Conservation (phyloP, 1,140 invertebrate species). For the Platyscapa corneri region DNA sequence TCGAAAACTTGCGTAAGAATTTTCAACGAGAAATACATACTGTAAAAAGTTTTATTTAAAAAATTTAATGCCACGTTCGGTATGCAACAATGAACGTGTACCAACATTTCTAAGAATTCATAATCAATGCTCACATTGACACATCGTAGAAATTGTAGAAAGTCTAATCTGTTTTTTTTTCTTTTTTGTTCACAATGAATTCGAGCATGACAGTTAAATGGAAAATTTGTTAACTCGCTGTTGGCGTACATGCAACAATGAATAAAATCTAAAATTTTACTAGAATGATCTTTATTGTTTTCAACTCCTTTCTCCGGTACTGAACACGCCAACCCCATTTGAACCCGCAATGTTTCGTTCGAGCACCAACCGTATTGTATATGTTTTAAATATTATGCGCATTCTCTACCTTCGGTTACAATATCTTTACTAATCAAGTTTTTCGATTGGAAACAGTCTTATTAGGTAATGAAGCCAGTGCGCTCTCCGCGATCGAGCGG, state of each 20-base stretch:
- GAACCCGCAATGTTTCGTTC: constrained; percentile 32
- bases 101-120: constrained; percentile 24
- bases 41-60: constrained; percentile 20
- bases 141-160: not conserved
- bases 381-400: constrained; percentile 47
- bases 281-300: not conserved
- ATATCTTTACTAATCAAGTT: constrained; percentile 42
- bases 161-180: too few species aligned
- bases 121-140: not conserved
- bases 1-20: not conserved
- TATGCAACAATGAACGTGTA: not conserved
- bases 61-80: not conserved
- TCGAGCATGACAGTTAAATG: not conserved
- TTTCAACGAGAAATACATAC: not conserved
- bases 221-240: not conserved
- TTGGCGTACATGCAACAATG: not conserved
- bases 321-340: constrained; percentile 40
- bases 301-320: constrained; percentile 39
- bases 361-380: constrained; percentile 47
- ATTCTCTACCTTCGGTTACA: constrained; percentile 37
- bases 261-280: not conserved
- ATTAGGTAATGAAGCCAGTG: constrained; percentile 49
- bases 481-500: constrained; percentile 39
- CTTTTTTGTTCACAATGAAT: too few species aligned
- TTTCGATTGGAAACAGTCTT: constrained; percentile 68